Evolutionary conservation across 2,113 vertebrate species (phyloP).

Genomic region (Menura novaehollandiae): DNA sequence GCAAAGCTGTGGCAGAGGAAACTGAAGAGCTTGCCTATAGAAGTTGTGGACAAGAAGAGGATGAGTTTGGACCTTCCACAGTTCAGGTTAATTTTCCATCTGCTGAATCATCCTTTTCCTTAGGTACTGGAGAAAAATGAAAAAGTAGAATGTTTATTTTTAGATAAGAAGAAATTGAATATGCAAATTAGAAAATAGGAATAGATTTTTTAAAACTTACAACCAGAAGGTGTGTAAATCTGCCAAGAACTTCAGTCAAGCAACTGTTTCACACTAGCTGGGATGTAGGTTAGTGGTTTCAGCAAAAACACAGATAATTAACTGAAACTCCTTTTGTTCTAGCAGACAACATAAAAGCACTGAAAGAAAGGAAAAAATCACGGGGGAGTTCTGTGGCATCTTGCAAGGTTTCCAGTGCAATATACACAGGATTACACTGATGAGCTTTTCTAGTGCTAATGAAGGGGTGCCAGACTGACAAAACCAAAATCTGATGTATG

Average conservation of each 20-base stretch:
- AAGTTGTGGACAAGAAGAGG: neutral
- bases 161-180: neutral
- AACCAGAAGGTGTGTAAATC: slow-evolving; percentile 20
- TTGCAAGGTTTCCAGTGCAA: neutral
- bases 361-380: neutral
- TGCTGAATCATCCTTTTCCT: neutral
- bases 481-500: neutral
- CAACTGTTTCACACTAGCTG: neutral
- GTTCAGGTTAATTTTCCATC: neutral
- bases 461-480: neutral
- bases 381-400: neutral
- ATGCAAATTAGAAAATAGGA: neutral
- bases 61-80: neutral
- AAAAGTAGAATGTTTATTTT: neutral
- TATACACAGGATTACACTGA: neutral
- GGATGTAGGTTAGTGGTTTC: slow-evolving; percentile 43
- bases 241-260: slow-evolving; percentile 34
- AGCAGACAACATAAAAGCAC: neutral
- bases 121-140: neutral
- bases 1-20: neutral
- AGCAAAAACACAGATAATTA: slow-evolving; percentile 45
- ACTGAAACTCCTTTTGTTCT: slow-evolving; percentile 43
- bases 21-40: neutral
- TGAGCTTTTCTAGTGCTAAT: neutral
- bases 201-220: neutral